Evolutionary conservation across 2,888 invertebrate species (phyloP), one percentile per base, ranked within the genome.

Genomic region (Rhagophthalmus giganteus): DNA sequence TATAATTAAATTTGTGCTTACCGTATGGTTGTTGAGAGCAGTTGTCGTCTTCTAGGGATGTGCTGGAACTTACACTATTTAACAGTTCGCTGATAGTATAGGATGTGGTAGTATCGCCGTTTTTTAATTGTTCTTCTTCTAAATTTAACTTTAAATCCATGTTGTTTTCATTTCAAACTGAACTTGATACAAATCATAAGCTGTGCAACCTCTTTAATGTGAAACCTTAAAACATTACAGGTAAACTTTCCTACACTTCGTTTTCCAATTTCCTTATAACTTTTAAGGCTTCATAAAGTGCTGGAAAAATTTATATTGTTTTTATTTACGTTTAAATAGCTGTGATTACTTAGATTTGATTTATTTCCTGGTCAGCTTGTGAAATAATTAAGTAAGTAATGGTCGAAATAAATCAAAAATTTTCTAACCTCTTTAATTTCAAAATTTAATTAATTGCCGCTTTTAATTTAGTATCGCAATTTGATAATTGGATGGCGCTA

Each of bases 1-100:
- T 50, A 27, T 54, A 54, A 54, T 54, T 54, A 14, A 54, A 34
- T 54, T 54, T 52, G 44, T 38, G 35, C 49, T 54, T 35, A 46
- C 54, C 40, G 14, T 35, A 54, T 4, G 20, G 20, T 33, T 40
- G 50, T 33, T 37, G 45, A 30, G 41, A 13, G 20, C 46, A 50
- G 33, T 27, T 45, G 24, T 54, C 54, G 10, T 46, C 46, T 12
- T 38, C 24, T 12, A 41, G 41, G 12, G 27, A 9, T 15, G 40
- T 12, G 24, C 24, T 46, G 2, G 32, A 31, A 4, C 44, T 20
- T 8, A 54, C 31, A 11, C 50, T 54, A 34, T 54, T 60, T 51
- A 65, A 54, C 31, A 64, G 47, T 13, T 61, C 63, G 37, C 54
- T 59, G 46, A 65, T 64, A 4, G 62, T 59, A 40, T 65, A 65